Percentiles rank a stretch among this genome's conserved stretches.
phyloP scores from a whole-genome alignment of 1,140 invertebrate species.

The Lepidurus arcticus region DNA sequence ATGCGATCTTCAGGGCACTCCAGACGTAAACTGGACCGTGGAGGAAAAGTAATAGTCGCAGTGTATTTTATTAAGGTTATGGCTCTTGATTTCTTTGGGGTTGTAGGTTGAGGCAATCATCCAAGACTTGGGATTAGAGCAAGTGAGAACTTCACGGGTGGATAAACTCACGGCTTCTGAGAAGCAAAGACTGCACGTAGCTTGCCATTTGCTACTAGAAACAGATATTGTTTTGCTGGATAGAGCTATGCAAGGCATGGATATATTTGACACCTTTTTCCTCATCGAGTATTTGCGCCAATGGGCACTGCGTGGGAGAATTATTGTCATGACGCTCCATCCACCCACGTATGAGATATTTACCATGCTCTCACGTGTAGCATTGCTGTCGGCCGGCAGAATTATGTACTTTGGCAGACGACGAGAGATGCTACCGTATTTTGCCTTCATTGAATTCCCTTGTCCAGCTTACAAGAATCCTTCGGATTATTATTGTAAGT shows the following conservation, averaged over 20 bases:
- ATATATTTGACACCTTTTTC: conserved; percentile 94
- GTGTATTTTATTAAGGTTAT: neutral
- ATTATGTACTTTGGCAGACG: conserved; percentile 84
- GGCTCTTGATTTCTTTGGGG: neutral
- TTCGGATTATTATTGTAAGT: conserved; percentile 84
- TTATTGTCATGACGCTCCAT: conserved; percentile 85
- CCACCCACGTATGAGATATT: conserved; percentile 93
- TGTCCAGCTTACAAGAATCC: conserved; percentile 94
- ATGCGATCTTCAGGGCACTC: conserved; percentile 41
- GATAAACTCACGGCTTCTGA: conserved; percentile 77
- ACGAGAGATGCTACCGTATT: conserved; percentile 85
- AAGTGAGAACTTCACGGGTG: conserved; percentile 71
- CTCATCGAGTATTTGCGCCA: conserved; percentile 86
- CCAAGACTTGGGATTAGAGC: conserved; percentile 81
- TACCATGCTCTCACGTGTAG: conserved; percentile 82
- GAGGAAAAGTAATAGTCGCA: conserved; percentile 40
- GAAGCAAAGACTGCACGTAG: conserved; percentile 72
- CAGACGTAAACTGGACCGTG: conserved; percentile 42
- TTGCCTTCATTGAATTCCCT: conserved; percentile 86
- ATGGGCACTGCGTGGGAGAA: conserved; percentile 76
- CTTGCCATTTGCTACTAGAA: conserved; percentile 76
- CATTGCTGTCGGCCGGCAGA: conserved; percentile 78
- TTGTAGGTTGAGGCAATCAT: conserved; percentile 73
- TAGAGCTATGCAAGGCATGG: conserved; percentile 85
- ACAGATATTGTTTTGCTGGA: conserved; percentile 78